Base-by-base conservation (phyloP, 1,140 invertebrate genomes). In the Dermatophagoides farinae region DNA sequence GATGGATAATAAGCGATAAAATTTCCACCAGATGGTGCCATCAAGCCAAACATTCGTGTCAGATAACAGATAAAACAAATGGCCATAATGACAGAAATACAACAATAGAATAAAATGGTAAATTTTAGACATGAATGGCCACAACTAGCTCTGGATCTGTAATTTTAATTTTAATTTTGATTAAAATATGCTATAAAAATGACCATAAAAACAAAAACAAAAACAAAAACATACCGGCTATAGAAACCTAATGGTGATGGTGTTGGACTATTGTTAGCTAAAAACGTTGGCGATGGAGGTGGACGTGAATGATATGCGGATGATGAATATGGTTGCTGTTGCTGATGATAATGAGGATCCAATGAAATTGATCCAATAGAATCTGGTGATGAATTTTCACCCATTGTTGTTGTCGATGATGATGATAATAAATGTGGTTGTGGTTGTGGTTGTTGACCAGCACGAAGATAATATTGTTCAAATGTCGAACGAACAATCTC, bases 121-220 rank as follows among this genome's bases (percentile, higher is more conserved):
- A n/a, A 58, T 38, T 58, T 58, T 14, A 58, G 39, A 23, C 43
- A 58, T 44, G 57, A 58, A 38, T 58, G 57, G 9, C 57, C 57
- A 49, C 57, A 58, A 23, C 25, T 58, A 14, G 57, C 57, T 25
- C 57, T 47, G 1, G 47, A 14, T 46, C 57, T 58, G 18, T 55
- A 2, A 55, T 25, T 38, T 55, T 39, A 39, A 55, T 47, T n/a
- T n/a, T n/a, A n/a, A n/a, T n/a, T n/a, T n/a, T n/a, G n/a, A n/a
- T n/a, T n/a, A n/a, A n/a, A n/a, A n/a, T n/a, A n/a, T n/a, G n/a
- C n/a, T n/a, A n/a, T n/a, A n/a, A n/a, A n/a, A n/a, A n/a, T n/a
- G n/a, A n/a, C n/a, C n/a, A n/a, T n/a, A n/a, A 8, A 23, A 47
- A 23, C n/a, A 47, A 47, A 23, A 23, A 20, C 9, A 1, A 47